Evolutionary conservation across 2,113 vertebrate species (phyloP).

Genomic region (Rhadina sibilatrix): DNA sequence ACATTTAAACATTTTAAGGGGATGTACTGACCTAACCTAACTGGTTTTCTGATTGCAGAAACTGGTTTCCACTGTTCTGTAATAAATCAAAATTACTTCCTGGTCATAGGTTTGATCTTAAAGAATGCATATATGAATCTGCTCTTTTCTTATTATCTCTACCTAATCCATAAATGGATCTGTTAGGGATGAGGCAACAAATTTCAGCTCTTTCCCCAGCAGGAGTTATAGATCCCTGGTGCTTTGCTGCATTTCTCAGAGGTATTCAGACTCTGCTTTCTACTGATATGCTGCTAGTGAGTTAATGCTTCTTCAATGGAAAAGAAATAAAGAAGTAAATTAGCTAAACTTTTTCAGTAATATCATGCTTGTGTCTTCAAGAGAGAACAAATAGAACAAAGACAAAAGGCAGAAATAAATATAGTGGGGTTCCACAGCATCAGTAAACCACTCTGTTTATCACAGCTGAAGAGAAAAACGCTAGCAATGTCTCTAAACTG

Average conservation of each 20-base stretch:
- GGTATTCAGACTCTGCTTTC: not conserved
- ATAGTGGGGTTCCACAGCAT: not conserved
- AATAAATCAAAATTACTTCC: not conserved
- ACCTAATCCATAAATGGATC: not conserved
- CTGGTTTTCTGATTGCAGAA: not conserved
- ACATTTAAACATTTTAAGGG: not conserved
- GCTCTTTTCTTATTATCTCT: not conserved
- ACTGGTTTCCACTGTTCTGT: not conserved
- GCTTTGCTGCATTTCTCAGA: not conserved
- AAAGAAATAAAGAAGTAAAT: slow-evolving; percentile 41
- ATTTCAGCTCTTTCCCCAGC: slow-evolving; percentile 1
- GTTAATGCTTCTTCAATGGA: not conserved
- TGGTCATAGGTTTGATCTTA: not conserved
- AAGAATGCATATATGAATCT: not conserved
- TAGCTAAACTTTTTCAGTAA: not conserved
- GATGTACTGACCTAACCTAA: not conserved
- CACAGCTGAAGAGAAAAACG: slow-evolving; percentile 11
- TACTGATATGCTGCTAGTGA: not conserved
- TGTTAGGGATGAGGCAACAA: slow-evolving; percentile 3
- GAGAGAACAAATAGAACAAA: not conserved
- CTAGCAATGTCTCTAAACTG: not conserved
- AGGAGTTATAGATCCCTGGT: slow-evolving; percentile 32
- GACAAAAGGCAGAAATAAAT: slow-evolving; percentile 1
- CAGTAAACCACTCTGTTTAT: slow-evolving; percentile 10
- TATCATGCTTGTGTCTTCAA: slow-evolving; percentile 27